A percentile compares a stretch with the other conserved stretches of the same genome.
These are phyloP conservation scores for Novumbra hubbsi DNA, from an alignment of 2,797 vertebrate species.

Conservation along the genomic window DNA sequence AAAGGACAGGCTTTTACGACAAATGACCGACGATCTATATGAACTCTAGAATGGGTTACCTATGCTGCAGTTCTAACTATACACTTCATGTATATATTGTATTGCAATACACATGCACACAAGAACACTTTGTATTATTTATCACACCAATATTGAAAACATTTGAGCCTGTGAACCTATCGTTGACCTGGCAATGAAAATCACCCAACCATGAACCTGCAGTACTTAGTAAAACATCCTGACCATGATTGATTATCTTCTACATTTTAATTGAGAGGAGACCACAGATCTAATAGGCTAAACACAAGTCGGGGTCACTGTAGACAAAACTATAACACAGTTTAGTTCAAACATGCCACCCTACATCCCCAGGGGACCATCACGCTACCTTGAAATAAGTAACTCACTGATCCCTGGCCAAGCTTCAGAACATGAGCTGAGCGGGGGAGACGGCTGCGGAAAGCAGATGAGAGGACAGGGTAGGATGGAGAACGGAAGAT, in stretches of 20 bases:
- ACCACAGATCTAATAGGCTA: constrained; percentile 26
- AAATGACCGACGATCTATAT: not conserved
- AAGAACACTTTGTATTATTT: not conserved
- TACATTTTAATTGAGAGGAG: not conserved
- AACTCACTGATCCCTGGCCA: constrained; percentile 71
- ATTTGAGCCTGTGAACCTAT: not conserved
- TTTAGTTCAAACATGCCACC: constrained; percentile 42
- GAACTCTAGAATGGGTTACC: not conserved
- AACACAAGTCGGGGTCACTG: constrained; percentile 55
- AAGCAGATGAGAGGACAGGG: constrained; percentile 20
- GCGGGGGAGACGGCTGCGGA: constrained; percentile 27
- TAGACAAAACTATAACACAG: constrained; percentile 66
- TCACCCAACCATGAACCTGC: not conserved
- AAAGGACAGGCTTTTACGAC: not conserved
- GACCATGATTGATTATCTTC: not conserved
- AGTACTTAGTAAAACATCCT: not conserved
- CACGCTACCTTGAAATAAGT: constrained; percentile 65
- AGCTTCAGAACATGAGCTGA: constrained; percentile 71
- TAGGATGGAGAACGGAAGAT: constrained; percentile 53
- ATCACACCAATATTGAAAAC: not conserved
- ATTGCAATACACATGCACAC: too few relatives aligned
- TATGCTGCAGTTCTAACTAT: not conserved
- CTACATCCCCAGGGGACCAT: constrained; percentile 42
- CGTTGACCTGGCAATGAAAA: not conserved
- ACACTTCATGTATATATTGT: too few relatives aligned